phyloP scores from a whole-genome alignment of 2,113 vertebrate species.

The Triplophysa rosa region DNA sequence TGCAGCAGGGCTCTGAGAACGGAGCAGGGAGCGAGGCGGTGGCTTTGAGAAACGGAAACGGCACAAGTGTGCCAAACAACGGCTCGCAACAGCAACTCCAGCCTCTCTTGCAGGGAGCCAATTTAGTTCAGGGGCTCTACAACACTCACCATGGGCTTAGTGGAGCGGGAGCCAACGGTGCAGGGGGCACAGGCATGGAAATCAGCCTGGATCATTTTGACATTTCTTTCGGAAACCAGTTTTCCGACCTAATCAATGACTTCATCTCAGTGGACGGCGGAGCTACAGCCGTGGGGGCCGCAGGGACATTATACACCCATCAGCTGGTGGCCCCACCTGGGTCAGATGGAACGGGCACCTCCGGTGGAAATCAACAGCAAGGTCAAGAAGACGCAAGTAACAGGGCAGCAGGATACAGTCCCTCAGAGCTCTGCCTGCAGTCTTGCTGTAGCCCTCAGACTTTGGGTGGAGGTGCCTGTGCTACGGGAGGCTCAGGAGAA shows the following conservation, averaged over 20 bases:
- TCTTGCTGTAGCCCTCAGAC: constrained; percentile 96
- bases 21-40: constrained; percentile 56
- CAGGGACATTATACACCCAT: constrained; percentile 84
- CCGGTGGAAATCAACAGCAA: constrained; percentile 64
- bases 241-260: constrained; percentile 98
- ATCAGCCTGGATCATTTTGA: constrained; percentile 99
- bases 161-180: constrained; percentile 64
- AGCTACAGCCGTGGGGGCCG: constrained; percentile 74
- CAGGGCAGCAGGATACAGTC: constrained; percentile 81
- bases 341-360: constrained; percentile 75
- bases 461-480: constrained; percentile 65
- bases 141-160: constrained; percentile 81
- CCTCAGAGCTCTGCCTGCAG: constrained; percentile 91
- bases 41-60: constrained; percentile 76
- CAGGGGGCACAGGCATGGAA: constrained; percentile 87
- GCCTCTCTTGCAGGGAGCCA: constrained; percentile 85
- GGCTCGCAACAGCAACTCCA: constrained; percentile 75
- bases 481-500: constrained; percentile 76
- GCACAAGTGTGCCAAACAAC: constrained; percentile 58
- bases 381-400: constrained; percentile 80
- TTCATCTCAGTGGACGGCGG: constrained; percentile 97
- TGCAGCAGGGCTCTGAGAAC: constrained; percentile 76
- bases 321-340: constrained; percentile 85
- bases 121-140: constrained; percentile 94
- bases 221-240: constrained; percentile 99